Percentiles rank a stretch among this genome's conserved stretches.
Evolutionary conservation across 2,888 invertebrate genomes (phyloP).

Genomic region (Yponomeuta cagnagella): DNA sequence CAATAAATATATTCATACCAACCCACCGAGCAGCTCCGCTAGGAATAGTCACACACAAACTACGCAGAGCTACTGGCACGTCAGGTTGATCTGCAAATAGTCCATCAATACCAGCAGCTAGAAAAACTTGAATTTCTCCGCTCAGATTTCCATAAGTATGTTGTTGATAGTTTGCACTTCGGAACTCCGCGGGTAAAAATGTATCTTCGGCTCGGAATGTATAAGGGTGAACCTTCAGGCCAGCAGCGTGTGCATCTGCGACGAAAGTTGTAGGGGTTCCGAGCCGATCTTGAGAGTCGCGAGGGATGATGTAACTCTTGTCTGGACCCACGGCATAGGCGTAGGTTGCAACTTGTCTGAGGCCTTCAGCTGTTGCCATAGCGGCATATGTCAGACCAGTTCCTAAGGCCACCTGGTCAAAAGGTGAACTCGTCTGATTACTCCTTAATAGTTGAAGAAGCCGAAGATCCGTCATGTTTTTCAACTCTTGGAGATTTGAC

Average conservation of each 20-base stretch:
- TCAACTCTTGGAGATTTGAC: conserved; percentile 54
- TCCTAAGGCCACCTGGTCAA: conserved; percentile 44
- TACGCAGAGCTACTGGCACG: conserved; percentile 41
- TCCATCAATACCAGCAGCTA: conserved; percentile 58
- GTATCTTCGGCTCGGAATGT: conserved; percentile 60
- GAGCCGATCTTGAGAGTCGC: conserved; percentile 40
- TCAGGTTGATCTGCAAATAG: conserved; percentile 63
- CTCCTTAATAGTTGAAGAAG: conserved; percentile 50
- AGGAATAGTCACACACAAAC: conserved; percentile 27
- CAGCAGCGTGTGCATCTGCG: conserved; percentile 50
- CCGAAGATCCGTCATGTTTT: conserved; percentile 47
- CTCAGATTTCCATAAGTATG: conserved; percentile 45
- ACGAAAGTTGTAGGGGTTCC: conserved; percentile 50
- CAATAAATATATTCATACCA: not conserved
- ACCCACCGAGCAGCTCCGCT: not conserved
- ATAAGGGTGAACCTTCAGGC: conserved; percentile 61
- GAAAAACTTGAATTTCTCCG: conserved; percentile 48
- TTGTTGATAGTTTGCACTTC: conserved; percentile 34
- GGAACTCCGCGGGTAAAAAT: conserved; percentile 53
- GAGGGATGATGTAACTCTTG: conserved; percentile 56
- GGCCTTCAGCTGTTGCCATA: conserved; percentile 58
- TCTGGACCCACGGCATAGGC: conserved; percentile 63
- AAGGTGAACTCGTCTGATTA: conserved; percentile 36
- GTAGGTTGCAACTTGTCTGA: conserved; percentile 54
- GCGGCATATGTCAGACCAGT: conserved; percentile 50